Base-by-base conservation (phyloP, 1,140 invertebrate genomes). In the Homalodisca vitripennis region DNA sequence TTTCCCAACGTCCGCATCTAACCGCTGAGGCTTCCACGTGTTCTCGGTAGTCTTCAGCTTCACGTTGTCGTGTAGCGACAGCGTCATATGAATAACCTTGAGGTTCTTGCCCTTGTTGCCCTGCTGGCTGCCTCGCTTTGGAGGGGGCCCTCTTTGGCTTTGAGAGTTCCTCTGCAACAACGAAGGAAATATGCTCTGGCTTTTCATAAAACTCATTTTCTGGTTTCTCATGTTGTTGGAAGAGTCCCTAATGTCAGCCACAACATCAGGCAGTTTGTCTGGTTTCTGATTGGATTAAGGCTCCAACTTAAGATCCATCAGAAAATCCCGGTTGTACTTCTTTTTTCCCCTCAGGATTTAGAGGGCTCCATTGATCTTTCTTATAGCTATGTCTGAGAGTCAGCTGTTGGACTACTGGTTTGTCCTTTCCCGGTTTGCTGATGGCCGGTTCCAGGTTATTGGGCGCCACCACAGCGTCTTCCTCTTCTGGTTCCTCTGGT, bases 21-120 rank as follows among this genome's bases (percentile, higher is more conserved):
- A 75, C 41, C 85, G 79, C 31, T 84, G 79, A 0, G 95, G 94
- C 77, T 90, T 92, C 95, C 95, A 98, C 0, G 94, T 94, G 80
- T 96, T 94, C 73, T 94, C 89, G 22, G 88, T 84, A 76, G 93
- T 90, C 75, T 92, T 89, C 0, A 97, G 79, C 78, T 93, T 92
- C 0, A 95, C 89, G 71, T 95, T 91, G 75, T 93, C 88, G 60
- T 87, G 83, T 1, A 92, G 75, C 0, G 91, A 92, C 24, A 88
- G 79, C 32, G 85, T 90, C 0, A 94, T 80, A 75, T 88, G 86
- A 72, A 91, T 89, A 69, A 87, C 53, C 3, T 53, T 46, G 10
- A 30, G 41, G 3, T 34, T 46, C 6, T 34, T 30, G 17, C 29
- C 41, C 22, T 60, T 68, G 1, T 41, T 34, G 3, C 82, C 81